A percentile compares a stretch with the other conserved stretches of the same genome.
Conservation (phyloP, 2,888 invertebrate genomes). For the Lydus trimaculatus region DNA sequence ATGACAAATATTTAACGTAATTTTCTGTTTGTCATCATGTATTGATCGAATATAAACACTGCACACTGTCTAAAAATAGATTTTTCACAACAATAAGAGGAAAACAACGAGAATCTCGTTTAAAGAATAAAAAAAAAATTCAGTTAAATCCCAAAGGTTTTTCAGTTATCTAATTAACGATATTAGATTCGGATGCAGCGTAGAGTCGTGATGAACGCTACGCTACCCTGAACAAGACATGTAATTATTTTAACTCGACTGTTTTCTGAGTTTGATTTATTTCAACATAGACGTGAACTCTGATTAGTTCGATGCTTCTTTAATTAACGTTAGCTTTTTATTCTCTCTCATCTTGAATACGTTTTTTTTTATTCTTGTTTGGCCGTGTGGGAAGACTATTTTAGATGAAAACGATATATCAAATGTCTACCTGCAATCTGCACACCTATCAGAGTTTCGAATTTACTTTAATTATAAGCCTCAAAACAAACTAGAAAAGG, state of each 20-base stretch:
- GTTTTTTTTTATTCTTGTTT: constrained; percentile 36
- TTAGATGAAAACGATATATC: constrained; percentile 54
- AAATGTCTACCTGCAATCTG: constrained; percentile 50
- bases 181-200: constrained; percentile 62
- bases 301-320: constrained; percentile 63
- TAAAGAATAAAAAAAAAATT: constrained; percentile 41
- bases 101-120: constrained; percentile 43
- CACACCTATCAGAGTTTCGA: constrained; percentile 32
- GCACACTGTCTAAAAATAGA: background rate
- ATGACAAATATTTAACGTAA: background rate
- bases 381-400: constrained; percentile 50
- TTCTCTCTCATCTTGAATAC: constrained; percentile 51
- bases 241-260: constrained; percentile 62
- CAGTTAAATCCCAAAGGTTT: constrained; percentile 53
- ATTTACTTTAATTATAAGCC: constrained; percentile 24
- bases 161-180: constrained; percentile 61
- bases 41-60: background rate
- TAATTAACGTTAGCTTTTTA: constrained; percentile 60
- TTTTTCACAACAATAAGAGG: constrained; percentile 35
- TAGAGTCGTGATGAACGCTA: constrained; percentile 59
- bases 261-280: constrained; percentile 62
- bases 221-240: constrained; percentile 60
- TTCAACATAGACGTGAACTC: constrained; percentile 60
- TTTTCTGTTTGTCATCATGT: background rate
- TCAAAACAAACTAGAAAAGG: constrained; percentile 15